Conservation (phyloP, 2,888 invertebrate genomes). For the Notodonta ziczac region DNA sequence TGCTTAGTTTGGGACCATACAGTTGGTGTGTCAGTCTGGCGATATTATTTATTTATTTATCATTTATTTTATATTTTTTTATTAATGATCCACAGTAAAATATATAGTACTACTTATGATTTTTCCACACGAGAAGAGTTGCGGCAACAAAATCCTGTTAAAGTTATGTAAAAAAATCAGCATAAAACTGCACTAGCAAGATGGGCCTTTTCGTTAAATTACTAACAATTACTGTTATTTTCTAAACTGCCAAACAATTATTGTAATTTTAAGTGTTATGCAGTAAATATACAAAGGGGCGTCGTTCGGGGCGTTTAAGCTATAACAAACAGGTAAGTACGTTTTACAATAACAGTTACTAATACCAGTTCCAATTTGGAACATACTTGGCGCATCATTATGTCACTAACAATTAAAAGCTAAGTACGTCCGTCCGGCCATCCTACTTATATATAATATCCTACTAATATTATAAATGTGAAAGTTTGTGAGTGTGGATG, state of each 20-base stretch:
- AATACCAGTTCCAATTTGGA: background rate
- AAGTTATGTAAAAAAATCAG: no score
- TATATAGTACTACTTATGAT: no score
- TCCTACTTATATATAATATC: no score
- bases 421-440: background rate
- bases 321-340: background rate
- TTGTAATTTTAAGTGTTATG: slow-evolving; percentile 3
- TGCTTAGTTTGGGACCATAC: no score
- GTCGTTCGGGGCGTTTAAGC: background rate
- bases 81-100: no score
- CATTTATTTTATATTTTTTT: no score
- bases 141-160: no score
- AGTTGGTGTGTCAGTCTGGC: no score
- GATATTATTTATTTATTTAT: no score
- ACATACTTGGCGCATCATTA: background rate
- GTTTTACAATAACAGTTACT: background rate
- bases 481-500: no score
- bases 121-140: no score
- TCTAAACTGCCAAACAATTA: background rate
- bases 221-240: background rate
- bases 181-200: background rate
- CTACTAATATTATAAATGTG: no score
- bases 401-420: background rate
- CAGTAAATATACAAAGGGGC: background rate
- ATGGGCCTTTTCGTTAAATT: background rate